A percentile compares a stretch with the other conserved stretches of the same genome.
phyloP scores from a whole-genome alignment of 2,797 vertebrate species.

The Brachymystax lenok region DNA sequence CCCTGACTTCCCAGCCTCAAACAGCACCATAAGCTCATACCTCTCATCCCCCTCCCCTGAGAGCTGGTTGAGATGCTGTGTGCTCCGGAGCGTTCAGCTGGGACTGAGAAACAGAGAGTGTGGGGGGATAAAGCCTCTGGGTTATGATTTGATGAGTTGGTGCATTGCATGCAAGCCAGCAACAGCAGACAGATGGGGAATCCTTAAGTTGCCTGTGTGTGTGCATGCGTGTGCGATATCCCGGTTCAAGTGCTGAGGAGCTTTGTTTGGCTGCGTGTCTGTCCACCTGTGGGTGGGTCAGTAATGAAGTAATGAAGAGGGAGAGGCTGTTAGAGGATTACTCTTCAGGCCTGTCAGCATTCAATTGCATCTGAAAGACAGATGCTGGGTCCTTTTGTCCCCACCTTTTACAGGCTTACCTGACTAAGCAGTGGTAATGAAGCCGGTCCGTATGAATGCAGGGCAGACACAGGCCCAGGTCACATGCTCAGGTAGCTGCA shows the following conservation, averaged over 20 bases:
- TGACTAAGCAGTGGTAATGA: conserved; percentile 71
- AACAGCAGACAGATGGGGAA: not conserved
- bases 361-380: conserved; percentile 72
- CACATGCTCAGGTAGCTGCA: conserved; percentile 76
- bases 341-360: conserved; percentile 54
- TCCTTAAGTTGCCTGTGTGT: conserved; percentile 13
- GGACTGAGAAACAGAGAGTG: conserved; percentile 42
- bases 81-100: conserved; percentile 80
- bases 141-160: conserved; percentile 77
- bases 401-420: conserved; percentile 69
- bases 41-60: conserved; percentile 78
- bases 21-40: conserved; percentile 96
- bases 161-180: conserved; percentile 58
- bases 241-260: not conserved
- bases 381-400: conserved; percentile 59
- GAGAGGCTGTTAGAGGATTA: conserved; percentile 57
- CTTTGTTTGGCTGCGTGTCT: conserved; percentile 10
- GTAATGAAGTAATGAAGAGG: conserved; percentile 2
- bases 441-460: conserved; percentile 62
- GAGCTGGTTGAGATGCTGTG: conserved; percentile 72
- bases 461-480: conserved; percentile 63
- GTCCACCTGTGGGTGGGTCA: conserved; percentile 53
- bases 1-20: conserved; percentile 89
- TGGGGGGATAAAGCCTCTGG: conserved; percentile 57
- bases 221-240: conserved; percentile 21